Base-by-base conservation (phyloP, 1,140 invertebrate species). In the Diachasma alloeum region DNA sequence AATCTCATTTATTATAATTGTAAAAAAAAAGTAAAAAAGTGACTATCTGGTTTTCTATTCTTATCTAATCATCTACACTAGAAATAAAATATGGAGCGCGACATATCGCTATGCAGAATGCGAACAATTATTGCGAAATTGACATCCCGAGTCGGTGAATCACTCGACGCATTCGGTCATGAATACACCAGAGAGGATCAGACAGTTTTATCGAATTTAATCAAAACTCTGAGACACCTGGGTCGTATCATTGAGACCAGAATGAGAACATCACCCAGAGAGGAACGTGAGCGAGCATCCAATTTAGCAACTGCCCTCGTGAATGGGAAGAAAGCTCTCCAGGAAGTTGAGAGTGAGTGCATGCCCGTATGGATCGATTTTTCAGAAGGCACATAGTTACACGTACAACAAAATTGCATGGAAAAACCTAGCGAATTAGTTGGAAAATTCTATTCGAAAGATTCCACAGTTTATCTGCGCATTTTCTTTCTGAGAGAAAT, bases 251-350 rank as follows among this genome's bases (percentile, higher is more conserved):
- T 84, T 15, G 79, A 83, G 69, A 76, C 76, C 48, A 69, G 81
- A 77, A 83, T 85, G 75, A 79, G 71, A 80, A 82, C 75, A 37
- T 81, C 76, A 67, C 81, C 82, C 9, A 77, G 59, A 70, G 73
- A 80, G 72, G 79, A 81, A 70, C 74, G 74, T 36, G 79, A 80
- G n/a, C 63, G 80, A 44, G 79, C 83, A 78, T 26, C 76, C 17
- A 71, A 81, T 76, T 75, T 84, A 36, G 74, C 59, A 22, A 78
- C 72, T 63, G 76, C 80, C 19, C 74, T 79, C 24, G 69, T 36
- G 15, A 24, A 76, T 73, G 70, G 72, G 36, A 36, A 15, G 9
- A 72, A 59, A 68, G 63, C 74, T 19, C 76, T 70, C 72, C 67
- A 72, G 24, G 71, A 78, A 63, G 76, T 77, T 39, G 17, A 79